Percentiles rank a stretch among this genome's conserved stretches.
phyloP scores from a whole-genome alignment of 2,113 vertebrate genomes.

The Sander lucioperca region DNA sequence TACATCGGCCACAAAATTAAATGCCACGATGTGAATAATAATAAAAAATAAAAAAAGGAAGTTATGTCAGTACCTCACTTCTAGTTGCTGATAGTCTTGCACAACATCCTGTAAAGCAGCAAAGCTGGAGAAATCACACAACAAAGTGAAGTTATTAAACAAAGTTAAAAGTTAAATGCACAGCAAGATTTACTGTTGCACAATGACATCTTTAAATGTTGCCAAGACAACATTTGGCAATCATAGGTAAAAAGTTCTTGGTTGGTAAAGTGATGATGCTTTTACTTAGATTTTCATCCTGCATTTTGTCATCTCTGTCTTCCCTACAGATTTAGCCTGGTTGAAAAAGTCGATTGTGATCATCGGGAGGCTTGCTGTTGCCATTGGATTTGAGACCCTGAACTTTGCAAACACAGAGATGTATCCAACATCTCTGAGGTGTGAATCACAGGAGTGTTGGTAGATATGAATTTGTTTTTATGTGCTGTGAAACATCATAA shows the following conservation, averaged over 20 bases:
- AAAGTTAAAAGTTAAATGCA: too few species aligned
- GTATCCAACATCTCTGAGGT: slow-evolving; percentile 66
- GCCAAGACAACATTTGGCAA: too few species aligned
- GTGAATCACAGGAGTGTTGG: background rate
- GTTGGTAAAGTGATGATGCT: too few species aligned
- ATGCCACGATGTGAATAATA: background rate
- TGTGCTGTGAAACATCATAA: background rate
- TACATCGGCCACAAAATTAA: slow-evolving; percentile 23
- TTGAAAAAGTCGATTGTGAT: slow-evolving; percentile 38
- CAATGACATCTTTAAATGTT: too few species aligned
- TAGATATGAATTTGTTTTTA: background rate
- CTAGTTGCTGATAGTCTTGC: slow-evolving; percentile 43
- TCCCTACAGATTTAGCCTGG: slow-evolving; percentile 8
- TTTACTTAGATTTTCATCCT: background rate
- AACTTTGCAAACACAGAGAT: slow-evolving; percentile 66
- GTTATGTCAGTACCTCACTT: slow-evolving; percentile 42
- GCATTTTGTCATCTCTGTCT: background rate
- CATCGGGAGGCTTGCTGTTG: slow-evolving; percentile 81
- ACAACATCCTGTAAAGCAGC: slow-evolving; percentile 33
- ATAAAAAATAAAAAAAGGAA: background rate
- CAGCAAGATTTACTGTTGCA: too few species aligned
- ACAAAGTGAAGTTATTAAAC: background rate
- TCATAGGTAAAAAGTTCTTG: background rate
- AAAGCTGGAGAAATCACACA: slow-evolving; percentile 43
- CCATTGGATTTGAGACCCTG: slow-evolving; percentile 54